Conservation (phyloP, 2,113 vertebrate species). For the Ceuthmochares aereus region DNA sequence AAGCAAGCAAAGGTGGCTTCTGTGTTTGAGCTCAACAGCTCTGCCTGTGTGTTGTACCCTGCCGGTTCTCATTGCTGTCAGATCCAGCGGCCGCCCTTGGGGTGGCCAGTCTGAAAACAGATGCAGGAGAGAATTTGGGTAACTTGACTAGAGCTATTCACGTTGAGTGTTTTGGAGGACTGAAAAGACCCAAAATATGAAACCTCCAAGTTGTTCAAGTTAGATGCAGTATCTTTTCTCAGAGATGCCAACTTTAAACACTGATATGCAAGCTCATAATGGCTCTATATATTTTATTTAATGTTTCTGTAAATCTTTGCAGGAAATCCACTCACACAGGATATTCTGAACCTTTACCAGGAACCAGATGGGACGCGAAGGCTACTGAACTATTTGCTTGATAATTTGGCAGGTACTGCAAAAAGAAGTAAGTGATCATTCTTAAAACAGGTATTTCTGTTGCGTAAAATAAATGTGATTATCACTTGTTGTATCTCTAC, state of each 20-base stretch:
- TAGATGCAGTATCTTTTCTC: background rate
- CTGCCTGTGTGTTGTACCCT: background rate
- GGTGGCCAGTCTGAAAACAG: background rate
- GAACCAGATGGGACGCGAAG: constrained; percentile 96
- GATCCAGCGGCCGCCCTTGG: background rate
- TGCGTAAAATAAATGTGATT: constrained; percentile 62
- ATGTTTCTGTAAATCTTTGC: constrained; percentile 50
- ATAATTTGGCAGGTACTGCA: constrained; percentile 98
- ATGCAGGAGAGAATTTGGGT: background rate
- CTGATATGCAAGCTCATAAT: background rate
- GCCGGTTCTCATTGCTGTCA: background rate
- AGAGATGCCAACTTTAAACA: background rate
- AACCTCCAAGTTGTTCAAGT: background rate
- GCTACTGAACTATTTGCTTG: constrained; percentile 98
- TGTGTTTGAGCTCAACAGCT: background rate
- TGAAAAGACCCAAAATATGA: background rate
- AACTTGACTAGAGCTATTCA: background rate
- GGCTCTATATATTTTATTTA: constrained; percentile 1
- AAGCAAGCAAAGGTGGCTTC: background rate
- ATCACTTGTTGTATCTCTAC: constrained; percentile 39
- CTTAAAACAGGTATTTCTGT: constrained; percentile 47
- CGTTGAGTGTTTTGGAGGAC: background rate
- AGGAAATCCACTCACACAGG: constrained; percentile 99
- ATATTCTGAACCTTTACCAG: constrained; percentile 97
- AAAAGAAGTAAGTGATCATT: constrained; percentile 91